Conservation (phyloP, 1,140 invertebrate species). For the Drosophila jambulina region DNA sequence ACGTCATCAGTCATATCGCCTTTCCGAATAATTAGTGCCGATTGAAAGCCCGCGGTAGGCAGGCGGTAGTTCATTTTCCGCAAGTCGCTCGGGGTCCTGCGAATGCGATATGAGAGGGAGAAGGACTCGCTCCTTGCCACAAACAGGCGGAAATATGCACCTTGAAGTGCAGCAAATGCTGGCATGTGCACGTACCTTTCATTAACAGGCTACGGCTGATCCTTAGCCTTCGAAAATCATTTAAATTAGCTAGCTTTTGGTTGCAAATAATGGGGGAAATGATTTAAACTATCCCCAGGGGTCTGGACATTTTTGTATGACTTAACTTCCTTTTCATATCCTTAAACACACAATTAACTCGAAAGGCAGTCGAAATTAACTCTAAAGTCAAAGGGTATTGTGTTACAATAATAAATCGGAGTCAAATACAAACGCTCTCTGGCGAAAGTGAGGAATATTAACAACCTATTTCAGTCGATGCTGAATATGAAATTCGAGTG, state of each 20-base stretch:
- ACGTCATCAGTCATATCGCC: constrained; percentile 35
- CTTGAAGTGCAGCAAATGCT: neutral
- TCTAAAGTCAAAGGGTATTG: neutral
- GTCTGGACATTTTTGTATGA: too few relatives aligned
- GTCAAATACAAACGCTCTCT: neutral
- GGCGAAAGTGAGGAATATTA: constrained; percentile 4
- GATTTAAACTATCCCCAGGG: neutral
- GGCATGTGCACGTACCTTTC: neutral
- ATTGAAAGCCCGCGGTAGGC: constrained; percentile 5
- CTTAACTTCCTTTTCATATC: neutral
- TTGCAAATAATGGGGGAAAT: neutral
- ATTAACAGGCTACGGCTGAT: too few relatives aligned
- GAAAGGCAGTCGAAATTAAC: neutral
- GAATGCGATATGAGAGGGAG: neutral
- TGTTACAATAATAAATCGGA: constrained; percentile 11
- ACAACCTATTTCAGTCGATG: neutral
- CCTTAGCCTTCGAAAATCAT: neutral
- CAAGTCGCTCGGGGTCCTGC: constrained; percentile 1
- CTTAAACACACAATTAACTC: neutral
- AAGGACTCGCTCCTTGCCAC: constrained; percentile 1
- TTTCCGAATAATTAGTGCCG: constrained; percentile 48
- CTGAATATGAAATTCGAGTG: constrained; percentile 7
- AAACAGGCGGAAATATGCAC: neutral
- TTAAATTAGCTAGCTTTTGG: neutral
- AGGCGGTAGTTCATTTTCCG: neutral